Evolutionary conservation across 2,888 invertebrate genomes (phyloP), one percentile per base, ranked within the genome.

Genomic region (Volucella inflata): DNA sequence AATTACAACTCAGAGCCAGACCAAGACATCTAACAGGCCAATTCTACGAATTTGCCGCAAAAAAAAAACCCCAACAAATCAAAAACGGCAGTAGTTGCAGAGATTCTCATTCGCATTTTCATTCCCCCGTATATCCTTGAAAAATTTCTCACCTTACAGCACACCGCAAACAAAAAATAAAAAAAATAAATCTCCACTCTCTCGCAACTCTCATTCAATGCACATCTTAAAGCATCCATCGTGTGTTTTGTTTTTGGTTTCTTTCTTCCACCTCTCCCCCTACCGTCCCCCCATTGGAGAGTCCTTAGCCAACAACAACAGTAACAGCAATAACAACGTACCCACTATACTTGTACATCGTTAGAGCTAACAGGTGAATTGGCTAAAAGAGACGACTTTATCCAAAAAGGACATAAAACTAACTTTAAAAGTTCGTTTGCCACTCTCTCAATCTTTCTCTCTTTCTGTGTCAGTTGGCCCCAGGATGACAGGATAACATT

Each of bases 341-440:
- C 30, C 30, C 30, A 70, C 78, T 59, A 65, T 64, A n/a, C n/a
- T n/a, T n/a, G n/a, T n/a, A 72, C 50, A 60, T 51, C 67, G 76
- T 76, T 76, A 59, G 72, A 79, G 79, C 59, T 79, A 79, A 79
- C 79, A 79, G 79, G 79, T 79, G 79, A 79, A 79, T 79, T 72
- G 79, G 65, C 57, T 30, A 59, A 65, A 51, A 51, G 72, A 79
- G 79, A 79, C 72, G 79, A 79, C 79, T 79, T 72, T 79, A 60
- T 72, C 65, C 51, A 55, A 70, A 53, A 71, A 62, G 46, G 38
- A 72, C 65, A 65, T 42, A 72, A 79, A 62, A 72, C 64, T 42
- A 65, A 40, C 44, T 51, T 53, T 17, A 44, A 38, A 55, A 70
- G 71, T 62, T 42, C 46, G 30, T 36, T 46, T 16, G 38, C 12